Evolutionary conservation across 2,888 invertebrate species (phyloP).

Genomic region (Amblyteles armatorius): DNA sequence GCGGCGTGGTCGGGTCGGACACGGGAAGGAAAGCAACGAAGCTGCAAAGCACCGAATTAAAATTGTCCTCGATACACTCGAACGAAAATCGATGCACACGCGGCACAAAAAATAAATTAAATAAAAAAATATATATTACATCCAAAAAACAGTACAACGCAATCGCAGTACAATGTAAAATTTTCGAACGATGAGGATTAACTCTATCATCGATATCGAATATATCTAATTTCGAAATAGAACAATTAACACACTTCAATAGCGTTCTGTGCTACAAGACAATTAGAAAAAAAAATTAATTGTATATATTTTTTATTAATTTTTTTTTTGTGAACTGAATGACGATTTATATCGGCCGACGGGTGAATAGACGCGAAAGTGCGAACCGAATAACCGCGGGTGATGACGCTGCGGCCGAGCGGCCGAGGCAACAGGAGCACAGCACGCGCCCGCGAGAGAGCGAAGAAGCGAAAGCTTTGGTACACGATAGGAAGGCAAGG

Average conservation of each 20-base stretch:
- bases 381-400: slow-evolving; percentile 55
- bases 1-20: slow-evolving; percentile 24
- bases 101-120: not conserved
- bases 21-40: not conserved
- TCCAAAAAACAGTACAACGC: too few relatives aligned
- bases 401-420: slow-evolving; percentile 53
- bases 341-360: slow-evolving; percentile 6
- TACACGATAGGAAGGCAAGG: slow-evolving; percentile 50
- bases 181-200: too few relatives aligned
- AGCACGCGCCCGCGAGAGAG: slow-evolving; percentile 58
- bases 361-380: slow-evolving; percentile 39
- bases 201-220: too few relatives aligned
- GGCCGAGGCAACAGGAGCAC: slow-evolving; percentile 28
- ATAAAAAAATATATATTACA: not conserved
- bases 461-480: slow-evolving; percentile 63
- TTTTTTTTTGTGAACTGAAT: not conserved
- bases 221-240: not conserved
- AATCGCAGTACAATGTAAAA: too few relatives aligned
- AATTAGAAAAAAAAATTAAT: not conserved
- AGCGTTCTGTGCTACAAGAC: not conserved
- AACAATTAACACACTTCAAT: not conserved
- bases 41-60: slow-evolving; percentile 7
- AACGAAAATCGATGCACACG: not conserved
- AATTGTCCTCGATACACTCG: not conserved
- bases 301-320: not conserved